A percentile compares a stretch with the other conserved stretches of the same genome.
Evolutionary conservation across 2,888 invertebrate genomes (phyloP).

Genomic region (Drosophila birchii): DNA sequence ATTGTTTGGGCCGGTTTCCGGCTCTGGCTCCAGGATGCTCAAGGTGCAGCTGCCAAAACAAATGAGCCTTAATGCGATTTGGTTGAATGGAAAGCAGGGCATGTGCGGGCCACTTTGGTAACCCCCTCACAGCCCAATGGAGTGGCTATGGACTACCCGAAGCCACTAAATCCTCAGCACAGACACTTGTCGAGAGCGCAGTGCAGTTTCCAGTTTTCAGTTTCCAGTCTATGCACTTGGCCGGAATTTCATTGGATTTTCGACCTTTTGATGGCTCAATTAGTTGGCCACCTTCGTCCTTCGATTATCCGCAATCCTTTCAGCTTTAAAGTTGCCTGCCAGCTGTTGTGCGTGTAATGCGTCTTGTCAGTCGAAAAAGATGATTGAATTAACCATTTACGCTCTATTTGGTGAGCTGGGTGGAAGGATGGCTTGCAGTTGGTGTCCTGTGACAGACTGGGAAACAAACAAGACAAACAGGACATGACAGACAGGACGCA

Average conservation of each 20-base stretch:
- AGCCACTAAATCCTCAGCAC: slow-evolving; percentile 71
- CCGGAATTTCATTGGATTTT: slow-evolving; percentile 14
- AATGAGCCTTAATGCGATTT: slow-evolving; percentile 82
- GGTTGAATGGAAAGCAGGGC: slow-evolving; percentile 70
- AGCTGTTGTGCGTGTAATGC: slow-evolving; percentile 37
- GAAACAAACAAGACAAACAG: slow-evolving; percentile 44
- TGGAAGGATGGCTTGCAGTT: background rate
- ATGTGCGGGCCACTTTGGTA: slow-evolving; percentile 54
- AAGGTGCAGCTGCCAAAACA: slow-evolving; percentile 82
- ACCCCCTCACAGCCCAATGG: background rate
- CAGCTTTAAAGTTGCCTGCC: slow-evolving; percentile 3
- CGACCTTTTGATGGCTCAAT: slow-evolving; percentile 34
- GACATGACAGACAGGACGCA: slow-evolving; percentile 36
- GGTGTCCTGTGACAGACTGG: slow-evolving; percentile 17
- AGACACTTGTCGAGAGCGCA: background rate
- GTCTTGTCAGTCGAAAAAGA: slow-evolving; percentile 59
- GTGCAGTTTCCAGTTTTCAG: background rate
- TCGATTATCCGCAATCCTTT: slow-evolving; percentile 1
- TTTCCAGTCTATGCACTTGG: slow-evolving; percentile 14
- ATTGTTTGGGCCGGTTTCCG: slow-evolving; percentile 12
- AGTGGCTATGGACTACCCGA: slow-evolving; percentile 30
- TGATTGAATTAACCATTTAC: slow-evolving; percentile 84
- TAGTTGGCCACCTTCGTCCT: slow-evolving; percentile 14
- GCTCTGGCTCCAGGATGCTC: background rate
- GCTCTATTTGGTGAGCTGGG: slow-evolving; percentile 66